phyloP scores from a whole-genome alignment of 2,888 invertebrate genomes.

The Choristoneura rosaceana region DNA sequence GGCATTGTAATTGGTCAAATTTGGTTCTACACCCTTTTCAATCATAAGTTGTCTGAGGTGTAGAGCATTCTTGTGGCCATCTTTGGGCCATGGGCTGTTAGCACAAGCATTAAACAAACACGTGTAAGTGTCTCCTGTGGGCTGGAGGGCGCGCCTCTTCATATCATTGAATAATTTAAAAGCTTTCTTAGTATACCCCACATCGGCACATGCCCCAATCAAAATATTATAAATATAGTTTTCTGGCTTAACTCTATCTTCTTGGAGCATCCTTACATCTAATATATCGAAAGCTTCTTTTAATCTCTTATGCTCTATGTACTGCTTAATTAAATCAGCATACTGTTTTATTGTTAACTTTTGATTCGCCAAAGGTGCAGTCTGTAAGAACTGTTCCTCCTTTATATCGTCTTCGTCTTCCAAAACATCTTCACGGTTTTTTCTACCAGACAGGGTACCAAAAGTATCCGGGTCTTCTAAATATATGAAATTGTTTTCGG shows the following conservation, averaged over 20 bases:
- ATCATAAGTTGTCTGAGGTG: constrained; percentile 88
- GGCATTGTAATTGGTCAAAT: constrained; percentile 92
- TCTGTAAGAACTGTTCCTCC: constrained; percentile 86
- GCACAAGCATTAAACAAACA: constrained; percentile 95
- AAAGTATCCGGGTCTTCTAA: constrained; percentile 86
- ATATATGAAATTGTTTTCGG: constrained; percentile 64
- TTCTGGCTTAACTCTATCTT: constrained; percentile 92
- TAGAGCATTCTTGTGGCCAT: constrained; percentile 89
- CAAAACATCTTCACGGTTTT: constrained; percentile 56
- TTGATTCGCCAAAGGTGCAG: constrained; percentile 77
- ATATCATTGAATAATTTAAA: constrained; percentile 93
- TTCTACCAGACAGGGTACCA: constrained; percentile 73
- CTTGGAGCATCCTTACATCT: constrained; percentile 90
- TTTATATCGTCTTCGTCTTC: constrained; percentile 85
- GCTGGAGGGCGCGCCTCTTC: constrained; percentile 89
- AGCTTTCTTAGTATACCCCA: constrained; percentile 94
- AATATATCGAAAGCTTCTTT: constrained; percentile 92
- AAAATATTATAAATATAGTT: constrained; percentile 92
- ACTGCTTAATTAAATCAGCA: constrained; percentile 89
- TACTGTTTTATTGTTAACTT: constrained; percentile 88
- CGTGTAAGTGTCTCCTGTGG: constrained; percentile 91
- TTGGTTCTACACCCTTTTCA: constrained; percentile 89
- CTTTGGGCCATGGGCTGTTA: constrained; percentile 88
- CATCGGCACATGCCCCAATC: constrained; percentile 93
- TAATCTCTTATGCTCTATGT: constrained; percentile 87